Conservation (phyloP, 2,888 invertebrate species). For the Drosophila affinis region DNA sequence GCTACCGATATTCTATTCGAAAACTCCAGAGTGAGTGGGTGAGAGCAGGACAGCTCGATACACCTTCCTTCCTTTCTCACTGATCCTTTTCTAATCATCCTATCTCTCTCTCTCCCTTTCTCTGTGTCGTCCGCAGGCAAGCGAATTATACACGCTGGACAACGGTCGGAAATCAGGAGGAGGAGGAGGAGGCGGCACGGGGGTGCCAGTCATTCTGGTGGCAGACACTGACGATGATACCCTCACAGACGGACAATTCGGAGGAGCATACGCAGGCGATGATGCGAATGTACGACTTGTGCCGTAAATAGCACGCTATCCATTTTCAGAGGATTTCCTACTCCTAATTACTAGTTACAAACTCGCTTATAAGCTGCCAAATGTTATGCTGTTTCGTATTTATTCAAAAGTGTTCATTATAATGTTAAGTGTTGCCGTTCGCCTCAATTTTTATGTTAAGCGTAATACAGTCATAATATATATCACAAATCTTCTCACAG, state of each 20-base stretch:
- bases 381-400: background rate
- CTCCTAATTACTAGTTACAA: too few relatives aligned
- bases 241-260: conserved; percentile 55
- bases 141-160: conserved; percentile 61
- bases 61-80: background rate
- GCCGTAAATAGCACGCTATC: conserved; percentile 60
- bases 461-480: too few relatives aligned
- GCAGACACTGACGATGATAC: conserved; percentile 66
- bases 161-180: conserved; percentile 36
- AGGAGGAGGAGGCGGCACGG: conserved; percentile 14
- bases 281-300: conserved; percentile 80
- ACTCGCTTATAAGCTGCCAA: too few relatives aligned
- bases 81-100: background rate
- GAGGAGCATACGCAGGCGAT: conserved; percentile 73
- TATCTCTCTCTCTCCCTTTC: background rate
- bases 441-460: too few relatives aligned
- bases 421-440: background rate
- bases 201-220: conserved; percentile 59
- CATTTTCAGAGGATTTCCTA: too few relatives aligned
- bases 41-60: too few relatives aligned
- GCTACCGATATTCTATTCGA: conserved; percentile 76
- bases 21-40: conserved; percentile 63
- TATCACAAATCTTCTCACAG: too few relatives aligned
- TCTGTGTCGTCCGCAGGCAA: conserved; percentile 42
- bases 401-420: background rate